These are phyloP conservation scores for Myxocyprinus asiaticus DNA, from an alignment of 2,113 vertebrate genomes.

Conservation along the genomic window DNA sequence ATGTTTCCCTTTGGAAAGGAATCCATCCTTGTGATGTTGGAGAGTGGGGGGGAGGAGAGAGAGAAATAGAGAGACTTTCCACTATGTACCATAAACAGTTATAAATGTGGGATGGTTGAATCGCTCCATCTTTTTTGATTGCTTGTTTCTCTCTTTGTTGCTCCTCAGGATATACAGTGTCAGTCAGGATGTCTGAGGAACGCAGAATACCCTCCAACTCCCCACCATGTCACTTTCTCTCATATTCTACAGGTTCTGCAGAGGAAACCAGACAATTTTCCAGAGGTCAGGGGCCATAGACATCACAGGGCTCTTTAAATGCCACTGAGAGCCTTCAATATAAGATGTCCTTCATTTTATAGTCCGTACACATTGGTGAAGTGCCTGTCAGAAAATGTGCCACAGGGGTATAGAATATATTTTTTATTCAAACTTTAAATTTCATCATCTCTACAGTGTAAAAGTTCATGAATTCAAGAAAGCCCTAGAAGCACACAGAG, in stretches of 20 bases:
- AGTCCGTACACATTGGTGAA: background rate
- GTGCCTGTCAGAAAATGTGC: background rate
- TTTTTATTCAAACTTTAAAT: constrained; percentile 74
- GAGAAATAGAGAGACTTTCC: background rate
- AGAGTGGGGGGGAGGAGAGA: background rate
- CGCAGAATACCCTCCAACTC: background rate
- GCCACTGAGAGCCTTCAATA: constrained; percentile 10
- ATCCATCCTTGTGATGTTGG: constrained; percentile 5
- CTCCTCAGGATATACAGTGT: constrained; percentile 41
- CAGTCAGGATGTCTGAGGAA: constrained; percentile 25
- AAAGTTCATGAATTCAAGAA: constrained; percentile 69
- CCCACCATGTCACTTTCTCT: constrained; percentile 47
- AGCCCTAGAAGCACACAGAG: constrained; percentile 34
- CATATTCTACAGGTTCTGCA: constrained; percentile 53
- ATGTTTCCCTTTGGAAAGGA: constrained; percentile 8
- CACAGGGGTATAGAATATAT: constrained; percentile 35
- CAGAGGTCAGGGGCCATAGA: constrained; percentile 40
- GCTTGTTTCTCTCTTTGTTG: constrained; percentile 45
- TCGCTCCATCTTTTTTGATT: constrained; percentile 23
- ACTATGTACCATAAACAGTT: constrained; percentile 18
- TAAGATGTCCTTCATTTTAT: background rate
- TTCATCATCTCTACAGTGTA: constrained; percentile 70
- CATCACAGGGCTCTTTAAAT: constrained; percentile 14
- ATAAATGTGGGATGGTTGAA: constrained; percentile 15
- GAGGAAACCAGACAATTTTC: constrained; percentile 30